These are phyloP conservation scores for Autographa pulchrina DNA, from an alignment of 2,888 invertebrate species.

Conservation along the genomic window DNA sequence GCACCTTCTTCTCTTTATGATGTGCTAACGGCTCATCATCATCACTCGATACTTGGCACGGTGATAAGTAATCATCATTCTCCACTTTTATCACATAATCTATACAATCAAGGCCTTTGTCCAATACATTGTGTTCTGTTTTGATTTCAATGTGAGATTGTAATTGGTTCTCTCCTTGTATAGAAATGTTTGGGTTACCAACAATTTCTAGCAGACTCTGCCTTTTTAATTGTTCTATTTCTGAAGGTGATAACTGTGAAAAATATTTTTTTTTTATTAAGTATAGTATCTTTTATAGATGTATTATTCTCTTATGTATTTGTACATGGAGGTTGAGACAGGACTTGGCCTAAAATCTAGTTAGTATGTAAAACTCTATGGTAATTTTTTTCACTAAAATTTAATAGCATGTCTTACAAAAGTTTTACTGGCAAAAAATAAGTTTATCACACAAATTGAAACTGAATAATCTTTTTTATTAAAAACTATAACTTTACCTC, in stretches of 20 bases:
- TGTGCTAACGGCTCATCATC: conserved; percentile 71
- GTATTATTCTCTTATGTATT: too few species aligned
- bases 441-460: too few species aligned
- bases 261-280: background rate
- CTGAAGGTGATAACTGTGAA: conserved; percentile 66
- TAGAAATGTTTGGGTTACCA: conserved; percentile 41
- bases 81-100: conserved; percentile 70
- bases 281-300: too few species aligned
- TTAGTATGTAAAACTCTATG: too few species aligned
- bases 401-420: too few species aligned
- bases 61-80: conserved; percentile 53
- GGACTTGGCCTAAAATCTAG: too few species aligned
- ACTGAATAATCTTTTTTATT: too few species aligned
- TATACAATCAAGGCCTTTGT: background rate
- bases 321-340: too few species aligned
- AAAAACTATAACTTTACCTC: conserved; percentile 65
- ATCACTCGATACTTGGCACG: conserved; percentile 66
- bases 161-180: conserved; percentile 16
- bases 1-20: conserved; percentile 73
- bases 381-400: too few species aligned
- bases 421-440: too few species aligned
- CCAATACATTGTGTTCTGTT: conserved; percentile 20
- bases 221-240: conserved; percentile 69
- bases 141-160: conserved; percentile 17
- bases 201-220: conserved; percentile 63